phyloP scores from a whole-genome alignment of 2,888 invertebrate species.

The Sclerodermus sp. region DNA sequence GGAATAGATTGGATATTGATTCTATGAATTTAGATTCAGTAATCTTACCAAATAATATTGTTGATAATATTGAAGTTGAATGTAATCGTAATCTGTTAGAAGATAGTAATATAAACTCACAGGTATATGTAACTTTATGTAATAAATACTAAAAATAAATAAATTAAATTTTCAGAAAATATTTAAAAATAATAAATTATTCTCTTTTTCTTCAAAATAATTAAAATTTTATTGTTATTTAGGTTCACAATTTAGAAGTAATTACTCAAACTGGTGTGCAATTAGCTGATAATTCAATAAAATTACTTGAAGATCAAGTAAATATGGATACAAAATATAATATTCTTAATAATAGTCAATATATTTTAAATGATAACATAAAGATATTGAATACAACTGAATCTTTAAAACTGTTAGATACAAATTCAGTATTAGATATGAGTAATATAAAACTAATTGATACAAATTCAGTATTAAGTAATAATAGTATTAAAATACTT shows the following conservation, averaged over 20 bases:
- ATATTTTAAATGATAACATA: slow-evolving; percentile 42
- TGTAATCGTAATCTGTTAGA: slow-evolving; percentile 42
- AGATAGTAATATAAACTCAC: slow-evolving; percentile 43
- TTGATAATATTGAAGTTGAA: slow-evolving; percentile 44
- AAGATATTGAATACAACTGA: slow-evolving; percentile 42
- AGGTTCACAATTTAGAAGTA: slow-evolving; percentile 48
- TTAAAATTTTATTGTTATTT: background rate
- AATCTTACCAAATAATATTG: slow-evolving; percentile 41
- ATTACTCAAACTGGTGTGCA: slow-evolving; percentile 42
- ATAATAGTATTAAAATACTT: slow-evolving; percentile 29
- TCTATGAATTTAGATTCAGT: slow-evolving; percentile 47
- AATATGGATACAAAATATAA: slow-evolving; percentile 40
- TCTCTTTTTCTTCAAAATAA: too few relatives aligned
- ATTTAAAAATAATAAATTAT: background rate
- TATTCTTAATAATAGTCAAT: slow-evolving; percentile 37
- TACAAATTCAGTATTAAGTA: slow-evolving; percentile 29
- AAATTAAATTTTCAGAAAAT: background rate
- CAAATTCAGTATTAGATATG: slow-evolving; percentile 39
- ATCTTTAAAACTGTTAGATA: slow-evolving; percentile 42
- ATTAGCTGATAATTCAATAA: slow-evolving; percentile 36
- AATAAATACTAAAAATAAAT: background rate
- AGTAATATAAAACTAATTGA: slow-evolving; percentile 43
- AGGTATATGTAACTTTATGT: too few relatives aligned
- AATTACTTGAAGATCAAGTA: slow-evolving; percentile 42
- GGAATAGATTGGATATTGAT: slow-evolving; percentile 44